Base-by-base conservation (phyloP, 2,797 vertebrate genomes). In the Manis javanica region DNA sequence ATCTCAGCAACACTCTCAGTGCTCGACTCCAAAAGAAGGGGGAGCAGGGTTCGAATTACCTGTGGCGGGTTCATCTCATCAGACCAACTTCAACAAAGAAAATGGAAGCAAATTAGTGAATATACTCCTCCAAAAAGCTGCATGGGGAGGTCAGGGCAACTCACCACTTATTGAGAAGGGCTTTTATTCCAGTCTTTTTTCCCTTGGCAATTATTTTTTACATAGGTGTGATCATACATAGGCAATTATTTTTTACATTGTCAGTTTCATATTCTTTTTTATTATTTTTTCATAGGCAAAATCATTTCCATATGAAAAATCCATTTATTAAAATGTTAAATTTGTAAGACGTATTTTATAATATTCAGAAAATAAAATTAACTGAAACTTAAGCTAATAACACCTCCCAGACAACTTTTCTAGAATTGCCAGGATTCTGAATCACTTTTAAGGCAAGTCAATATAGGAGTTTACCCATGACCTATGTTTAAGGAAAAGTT, bases 1-100 rank as follows among this genome's bases (percentile, higher is more conserved):
- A 99, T 99, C 98, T 99, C 99, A 2, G 99, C 99, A 72, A 99
- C 99, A 0, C 99, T 99, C 98, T 99, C 99, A 0, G 99, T 99
- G 98, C 99, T 99, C 88, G 98, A 99, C 98, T 99, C 99, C 98
- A 99, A 95, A 39, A 99, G 99, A 77, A 99, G 99, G 2, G 99
- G 99, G 57, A 99, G 98, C 72, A 99, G 98, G 0, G 99, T 99
- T 81, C 99, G 99, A 91, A 99, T 99, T 90, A 99, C 99, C 97
- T 99, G 99, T 0, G 99, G 98, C 0, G 99, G 99, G 96, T 99
- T 99, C 97, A 99, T 98, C 97, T 99, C 99, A 98, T 99, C 99
- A 0, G 99, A 99, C 99, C 99, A 99, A 90, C 99, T 99, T 95
- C 79, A 97, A 90, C 59, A 97, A 95, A 96, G 79, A 83, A 96